Evolutionary conservation across 2,888 invertebrate species (phyloP), one percentile per base, ranked within the genome.

Genomic region (Polydrusus cervinus): DNA sequence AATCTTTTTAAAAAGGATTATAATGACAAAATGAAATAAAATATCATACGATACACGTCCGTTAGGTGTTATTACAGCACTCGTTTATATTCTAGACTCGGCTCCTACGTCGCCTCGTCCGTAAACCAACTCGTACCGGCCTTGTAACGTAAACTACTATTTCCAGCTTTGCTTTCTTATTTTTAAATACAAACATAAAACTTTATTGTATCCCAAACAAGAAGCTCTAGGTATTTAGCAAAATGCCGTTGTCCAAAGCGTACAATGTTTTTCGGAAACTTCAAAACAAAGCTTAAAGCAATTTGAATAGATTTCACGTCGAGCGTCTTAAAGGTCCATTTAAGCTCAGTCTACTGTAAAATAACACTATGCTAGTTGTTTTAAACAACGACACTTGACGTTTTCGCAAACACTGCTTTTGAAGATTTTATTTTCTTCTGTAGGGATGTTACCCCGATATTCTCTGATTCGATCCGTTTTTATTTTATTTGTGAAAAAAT

Each of bases 281-380:
- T 60, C 18, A 45, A 62, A 61, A 45, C n/a, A 62, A 62, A 40
- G 20, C 62, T 45, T 13, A 62, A 47, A 47, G 62, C 20, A 45
- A 62, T 62, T 62, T 62, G 45, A 62, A 62, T 62, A 62, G 62
- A 62, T 62, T 62, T 30, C 45, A 62, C 62, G 47, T 62, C 20
- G 20, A 45, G 45, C 45, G 20, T 38, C 45, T 62, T 45, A 25
- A 34, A 62, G 62, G 62, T 62, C 62, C 45, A 45, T 62, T 62
- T 45, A 62, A 62, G 45, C 62, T 62, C 38, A 62, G 20, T 62
- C 25, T 62, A 62, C 25, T 62, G 62, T 45, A 45, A 62, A 62
- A 62, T 62, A 47, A 47, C 47, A 62, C 45, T 45, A 62, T 62
- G 45, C 9, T 60, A 60, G 57, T 38, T 60, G 57, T 60, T 60